These are phyloP conservation scores for Eudasyphora cyanicolor DNA, from an alignment of 2,888 invertebrate genomes.

Conservation along the genomic window DNA sequence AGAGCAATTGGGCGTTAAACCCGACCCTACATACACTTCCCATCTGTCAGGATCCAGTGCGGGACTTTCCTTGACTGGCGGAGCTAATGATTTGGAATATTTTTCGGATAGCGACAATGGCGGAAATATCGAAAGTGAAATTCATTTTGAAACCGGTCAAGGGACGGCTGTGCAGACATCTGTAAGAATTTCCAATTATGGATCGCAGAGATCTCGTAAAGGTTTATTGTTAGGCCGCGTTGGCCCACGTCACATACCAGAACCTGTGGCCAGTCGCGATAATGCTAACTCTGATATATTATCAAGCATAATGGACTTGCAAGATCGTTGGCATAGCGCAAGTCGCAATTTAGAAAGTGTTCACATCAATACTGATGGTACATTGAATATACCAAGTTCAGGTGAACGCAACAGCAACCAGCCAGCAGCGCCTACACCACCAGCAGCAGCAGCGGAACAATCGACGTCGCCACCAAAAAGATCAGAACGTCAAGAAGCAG, in stretches of 20 bases:
- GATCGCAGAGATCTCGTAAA: constrained; percentile 73
- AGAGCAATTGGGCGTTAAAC: constrained; percentile 75
- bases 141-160: constrained; percentile 76
- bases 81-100: constrained; percentile 86
- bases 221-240: constrained; percentile 72
- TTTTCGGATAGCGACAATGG: constrained; percentile 82
- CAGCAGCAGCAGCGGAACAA: background rate
- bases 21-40: constrained; percentile 68
- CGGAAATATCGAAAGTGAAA: constrained; percentile 76
- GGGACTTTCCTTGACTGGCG: constrained; percentile 85
- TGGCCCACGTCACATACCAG: constrained; percentile 40
- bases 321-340: constrained; percentile 86
- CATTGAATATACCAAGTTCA: constrained; percentile 80
- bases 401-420: constrained; percentile 7
- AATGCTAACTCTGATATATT: constrained; percentile 82
- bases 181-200: constrained; percentile 74
- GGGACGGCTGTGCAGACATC: constrained; percentile 79
- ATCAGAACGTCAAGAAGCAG: constrained; percentile 2
- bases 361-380: constrained; percentile 81
- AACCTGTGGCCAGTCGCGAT: constrained; percentile 41
- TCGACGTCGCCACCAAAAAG: background rate
- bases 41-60: constrained; percentile 72
- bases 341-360: constrained; percentile 82
- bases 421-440: background rate
- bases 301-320: constrained; percentile 86